These are phyloP conservation scores for Chamaetylas fuelleborni DNA, from an alignment of 2,113 vertebrate genomes.

Conservation along the genomic window DNA sequence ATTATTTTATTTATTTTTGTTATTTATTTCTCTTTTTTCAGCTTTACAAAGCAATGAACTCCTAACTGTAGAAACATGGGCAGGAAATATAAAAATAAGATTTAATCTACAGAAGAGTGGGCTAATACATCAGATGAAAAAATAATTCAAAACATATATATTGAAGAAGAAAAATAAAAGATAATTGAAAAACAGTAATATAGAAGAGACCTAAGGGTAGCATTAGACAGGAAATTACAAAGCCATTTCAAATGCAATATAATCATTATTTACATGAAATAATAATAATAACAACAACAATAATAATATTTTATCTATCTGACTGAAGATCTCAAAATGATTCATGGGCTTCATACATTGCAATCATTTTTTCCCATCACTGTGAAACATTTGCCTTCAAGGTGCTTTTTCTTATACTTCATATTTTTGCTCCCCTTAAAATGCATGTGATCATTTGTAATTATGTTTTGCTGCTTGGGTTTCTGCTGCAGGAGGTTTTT, in stretches of 20 bases:
- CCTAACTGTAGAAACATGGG: not conserved
- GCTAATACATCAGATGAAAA: constrained; percentile 22
- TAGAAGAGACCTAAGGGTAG: constrained; percentile 6
- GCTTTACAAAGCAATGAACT: constrained; percentile 12
- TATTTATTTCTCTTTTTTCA: not conserved
- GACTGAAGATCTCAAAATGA: not conserved
- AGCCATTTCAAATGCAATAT: not conserved
- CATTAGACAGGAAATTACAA: constrained; percentile 52
- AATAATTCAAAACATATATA: constrained; percentile 58
- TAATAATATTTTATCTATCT: not conserved
- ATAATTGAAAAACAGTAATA: not conserved
- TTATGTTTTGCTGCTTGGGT: not conserved
- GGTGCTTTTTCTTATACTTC: not conserved
- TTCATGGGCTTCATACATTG: not conserved
- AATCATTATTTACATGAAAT: constrained; percentile 4
- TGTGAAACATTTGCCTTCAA: not conserved
- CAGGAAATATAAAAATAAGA: constrained; percentile 54
- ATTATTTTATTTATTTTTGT: not conserved
- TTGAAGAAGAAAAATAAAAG: not conserved
- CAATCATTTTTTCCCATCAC: not conserved
- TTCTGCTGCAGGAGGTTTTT: not conserved
- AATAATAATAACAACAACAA: not conserved
- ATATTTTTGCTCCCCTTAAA: not conserved
- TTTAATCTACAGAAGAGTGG: constrained; percentile 6
- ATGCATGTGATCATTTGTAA: not conserved